A percentile compares a stretch with the other conserved stretches of the same genome.
These are phyloP conservation scores for Acromyrmex heyeri DNA, from an alignment of 1,140 invertebrate species.

Conservation along the genomic window DNA sequence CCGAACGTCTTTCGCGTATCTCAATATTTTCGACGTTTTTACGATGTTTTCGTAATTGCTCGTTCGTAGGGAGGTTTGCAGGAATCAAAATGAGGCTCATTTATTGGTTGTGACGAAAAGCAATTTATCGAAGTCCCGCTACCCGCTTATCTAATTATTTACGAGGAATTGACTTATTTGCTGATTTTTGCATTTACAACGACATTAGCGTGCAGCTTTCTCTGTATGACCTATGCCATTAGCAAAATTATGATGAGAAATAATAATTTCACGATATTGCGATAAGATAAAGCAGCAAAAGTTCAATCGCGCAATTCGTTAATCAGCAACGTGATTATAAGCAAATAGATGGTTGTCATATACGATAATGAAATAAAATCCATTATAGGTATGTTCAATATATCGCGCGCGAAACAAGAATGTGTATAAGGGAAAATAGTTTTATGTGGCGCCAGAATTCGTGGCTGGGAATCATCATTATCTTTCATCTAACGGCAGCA, in stretches of 20 bases:
- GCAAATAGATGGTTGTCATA: slow-evolving; percentile 38
- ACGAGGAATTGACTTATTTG: slow-evolving; percentile 23
- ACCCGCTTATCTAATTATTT: slow-evolving; percentile 37
- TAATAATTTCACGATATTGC: slow-evolving; percentile 44
- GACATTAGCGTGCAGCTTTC: slow-evolving; percentile 33
- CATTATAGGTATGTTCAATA: slow-evolving; percentile 47
- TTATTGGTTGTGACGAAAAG: slow-evolving; percentile 13
- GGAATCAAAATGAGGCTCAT: not conserved
- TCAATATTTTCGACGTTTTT: not conserved
- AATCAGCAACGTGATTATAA: slow-evolving; percentile 47
- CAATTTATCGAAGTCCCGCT: not conserved
- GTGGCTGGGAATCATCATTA: slow-evolving; percentile 73
- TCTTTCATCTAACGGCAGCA: slow-evolving; percentile 71
- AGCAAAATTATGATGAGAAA: slow-evolving; percentile 33
- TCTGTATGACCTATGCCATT: slow-evolving; percentile 13
- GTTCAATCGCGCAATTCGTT: slow-evolving; percentile 33
- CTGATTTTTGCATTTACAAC: slow-evolving; percentile 9
- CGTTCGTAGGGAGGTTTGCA: not conserved
- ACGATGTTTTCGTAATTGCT: not conserved
- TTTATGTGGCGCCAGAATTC: slow-evolving; percentile 67
- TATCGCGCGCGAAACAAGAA: slow-evolving; percentile 54
- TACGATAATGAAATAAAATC: slow-evolving; percentile 69
- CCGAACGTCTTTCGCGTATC: not conserved
- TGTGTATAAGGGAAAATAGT: slow-evolving; percentile 53
- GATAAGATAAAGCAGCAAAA: slow-evolving; percentile 33